phyloP scores from a whole-genome alignment of 2,113 vertebrate species.

The Camelus bactrianus region DNA sequence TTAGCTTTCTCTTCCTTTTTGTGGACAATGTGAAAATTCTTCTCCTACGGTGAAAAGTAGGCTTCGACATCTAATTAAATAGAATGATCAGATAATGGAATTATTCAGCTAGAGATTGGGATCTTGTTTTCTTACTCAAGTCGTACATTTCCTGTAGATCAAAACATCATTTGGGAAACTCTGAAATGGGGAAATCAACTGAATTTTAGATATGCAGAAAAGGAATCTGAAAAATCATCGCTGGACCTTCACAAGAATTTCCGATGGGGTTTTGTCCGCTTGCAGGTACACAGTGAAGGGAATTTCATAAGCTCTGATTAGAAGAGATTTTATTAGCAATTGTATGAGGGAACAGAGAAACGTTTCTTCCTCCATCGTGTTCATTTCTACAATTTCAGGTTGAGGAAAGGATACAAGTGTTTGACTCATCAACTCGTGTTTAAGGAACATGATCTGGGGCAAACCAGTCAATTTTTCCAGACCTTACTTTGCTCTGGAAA shows the following conservation, averaged over 20 bases:
- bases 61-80: not conserved
- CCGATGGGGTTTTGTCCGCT: not conserved
- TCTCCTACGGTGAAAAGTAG: not conserved
- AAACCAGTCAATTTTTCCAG: not conserved
- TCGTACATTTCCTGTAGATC: not conserved
- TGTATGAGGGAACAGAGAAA: not conserved
- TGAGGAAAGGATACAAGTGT: not conserved
- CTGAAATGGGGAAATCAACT: not conserved
- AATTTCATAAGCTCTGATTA: not conserved
- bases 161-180: conserved; percentile 44
- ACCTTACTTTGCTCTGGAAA: not conserved
- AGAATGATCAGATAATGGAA: conserved; percentile 17
- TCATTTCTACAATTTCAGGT: conserved; percentile 26
- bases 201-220: not conserved
- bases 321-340: not conserved
- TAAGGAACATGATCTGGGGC: not conserved
- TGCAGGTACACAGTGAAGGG: not conserved
- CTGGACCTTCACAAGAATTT: not conserved
- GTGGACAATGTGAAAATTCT: not conserved
- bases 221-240: not conserved
- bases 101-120: not conserved
- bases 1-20: not conserved
- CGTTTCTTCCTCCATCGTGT: not conserved
- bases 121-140: not conserved
- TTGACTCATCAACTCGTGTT: not conserved